Base-by-base conservation (phyloP, 2,113 vertebrate species). In the Colaptes auratus region DNA sequence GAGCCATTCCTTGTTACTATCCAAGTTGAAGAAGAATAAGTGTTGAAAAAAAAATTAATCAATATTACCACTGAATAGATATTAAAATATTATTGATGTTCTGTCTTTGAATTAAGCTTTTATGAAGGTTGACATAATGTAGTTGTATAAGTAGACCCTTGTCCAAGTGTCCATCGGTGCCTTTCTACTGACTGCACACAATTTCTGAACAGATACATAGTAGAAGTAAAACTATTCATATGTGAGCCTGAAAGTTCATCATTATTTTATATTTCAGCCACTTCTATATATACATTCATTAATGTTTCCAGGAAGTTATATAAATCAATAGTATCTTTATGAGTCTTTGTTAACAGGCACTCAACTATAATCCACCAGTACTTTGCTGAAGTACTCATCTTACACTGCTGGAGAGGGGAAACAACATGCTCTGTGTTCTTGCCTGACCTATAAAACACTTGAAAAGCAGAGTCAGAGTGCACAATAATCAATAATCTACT, bases 31-130 rank as follows among this genome's bases (percentile, higher is more conserved):
- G 44, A 27, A 75, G 30, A 90, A 6, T 44, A 86, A 74, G 12
- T 12, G 8, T 12, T 58, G 19, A 39, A 42, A 59, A 19, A 4
- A 3, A 64, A 71, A 71, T 2, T 8, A 69, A 82, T 82, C 71
- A 92, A 91, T 63, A 79, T 16, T 23, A 52, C 8, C 36, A 92
- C 70, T 89, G 76, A 93, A 88, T 46, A 80, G 15, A 66, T 82
- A 92, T 66, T 89, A 79, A 86, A 94, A 91, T 61, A 73, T 21
- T 80, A 83, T 59, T 94, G 74, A 76, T 66, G 91, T 89, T 69
- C 70, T 82, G 59, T 73, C 81, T 80, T 77, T 79, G 28, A 46
- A 89, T 89, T 80, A 91, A 87, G 67, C 18, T 79, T 87, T 81
- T 70, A 72, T 42, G 31, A 75, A 90, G n/a, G 21, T 3, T 90